These are phyloP conservation scores for Idaea aversata DNA, from an alignment of 2,888 invertebrate genomes.

Conservation along the genomic window DNA sequence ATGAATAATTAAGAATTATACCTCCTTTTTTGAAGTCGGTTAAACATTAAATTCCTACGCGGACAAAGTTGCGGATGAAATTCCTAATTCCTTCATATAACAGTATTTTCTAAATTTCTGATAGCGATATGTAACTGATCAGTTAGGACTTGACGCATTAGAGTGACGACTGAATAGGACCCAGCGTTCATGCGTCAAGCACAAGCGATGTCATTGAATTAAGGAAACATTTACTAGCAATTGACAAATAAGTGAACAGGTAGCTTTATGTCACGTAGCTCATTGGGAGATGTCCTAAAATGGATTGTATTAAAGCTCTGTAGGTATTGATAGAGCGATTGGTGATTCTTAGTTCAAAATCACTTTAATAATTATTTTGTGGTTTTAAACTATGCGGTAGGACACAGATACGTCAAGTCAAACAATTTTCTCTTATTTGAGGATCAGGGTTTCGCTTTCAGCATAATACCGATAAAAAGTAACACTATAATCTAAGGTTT, in stretches of 20 bases:
- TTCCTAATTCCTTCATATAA: not conserved
- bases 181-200: conserved; percentile 9
- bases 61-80: not conserved
- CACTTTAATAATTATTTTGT: not conserved
- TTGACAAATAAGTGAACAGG: conserved; percentile 27
- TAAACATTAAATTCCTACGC: not conserved
- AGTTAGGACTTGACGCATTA: not conserved
- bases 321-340: not conserved
- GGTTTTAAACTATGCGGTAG: too few relatives aligned
- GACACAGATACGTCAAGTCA: too few relatives aligned
- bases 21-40: too few relatives aligned
- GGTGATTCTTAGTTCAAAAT: not conserved
- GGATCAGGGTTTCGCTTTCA: too few relatives aligned
- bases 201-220: conserved; percentile 3
- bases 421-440: too few relatives aligned
- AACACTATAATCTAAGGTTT: too few relatives aligned
- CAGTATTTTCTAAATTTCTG: not conserved
- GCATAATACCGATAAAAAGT: too few relatives aligned
- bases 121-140: not conserved
- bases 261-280: conserved; percentile 9
- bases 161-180: conserved; percentile 39
- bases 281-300: not conserved
- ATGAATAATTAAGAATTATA: too few relatives aligned
- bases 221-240: conserved; percentile 15
- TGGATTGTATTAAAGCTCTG: not conserved